These are phyloP conservation scores for Episyrphus balteatus DNA, from an alignment of 1,140 invertebrate species.

Conservation along the genomic window DNA sequence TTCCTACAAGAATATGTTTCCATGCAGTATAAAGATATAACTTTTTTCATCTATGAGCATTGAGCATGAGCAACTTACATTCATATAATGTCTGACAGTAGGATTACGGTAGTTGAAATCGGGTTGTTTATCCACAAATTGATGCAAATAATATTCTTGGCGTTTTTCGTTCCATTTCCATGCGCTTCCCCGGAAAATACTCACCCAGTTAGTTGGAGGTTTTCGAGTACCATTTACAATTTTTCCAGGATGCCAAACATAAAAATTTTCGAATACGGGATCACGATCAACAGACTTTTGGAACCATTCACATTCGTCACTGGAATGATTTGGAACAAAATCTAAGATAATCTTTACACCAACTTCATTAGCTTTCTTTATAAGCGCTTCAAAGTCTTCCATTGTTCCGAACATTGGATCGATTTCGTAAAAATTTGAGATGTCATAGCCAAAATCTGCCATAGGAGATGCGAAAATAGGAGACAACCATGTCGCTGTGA, in stretches of 20 bases:
- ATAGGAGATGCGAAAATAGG: constrained; percentile 58
- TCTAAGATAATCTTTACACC: constrained; percentile 53
- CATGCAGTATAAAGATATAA: too few relatives aligned
- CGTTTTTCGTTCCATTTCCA: constrained; percentile 45
- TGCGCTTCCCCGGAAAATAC: constrained; percentile 34
- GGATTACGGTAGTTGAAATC: constrained; percentile 59
- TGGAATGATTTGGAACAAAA: constrained; percentile 65
- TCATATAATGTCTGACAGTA: constrained; percentile 47
- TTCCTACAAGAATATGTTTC: constrained; percentile 42
- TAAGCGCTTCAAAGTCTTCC: constrained; percentile 55
- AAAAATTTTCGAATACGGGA: constrained; percentile 53
- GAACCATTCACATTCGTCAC: constrained; percentile 64
- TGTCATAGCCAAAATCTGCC: constrained; percentile 63
- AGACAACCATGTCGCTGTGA: constrained; percentile 55
- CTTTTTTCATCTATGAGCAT: too few relatives aligned
- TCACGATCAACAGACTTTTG: constrained; percentile 42
- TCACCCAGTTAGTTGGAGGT: constrained; percentile 48
- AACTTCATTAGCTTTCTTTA: constrained; percentile 44
- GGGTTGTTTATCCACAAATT: constrained; percentile 50
- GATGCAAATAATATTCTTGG: constrained; percentile 49
- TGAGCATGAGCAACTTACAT: constrained; percentile 15
- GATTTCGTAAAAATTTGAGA: constrained; percentile 63
- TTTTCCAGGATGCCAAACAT: constrained; percentile 53
- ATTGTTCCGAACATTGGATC: constrained; percentile 60
- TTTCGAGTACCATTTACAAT: constrained; percentile 23